Conservation (phyloP, 2,888 invertebrate species). For the Netelia inedita region DNA sequence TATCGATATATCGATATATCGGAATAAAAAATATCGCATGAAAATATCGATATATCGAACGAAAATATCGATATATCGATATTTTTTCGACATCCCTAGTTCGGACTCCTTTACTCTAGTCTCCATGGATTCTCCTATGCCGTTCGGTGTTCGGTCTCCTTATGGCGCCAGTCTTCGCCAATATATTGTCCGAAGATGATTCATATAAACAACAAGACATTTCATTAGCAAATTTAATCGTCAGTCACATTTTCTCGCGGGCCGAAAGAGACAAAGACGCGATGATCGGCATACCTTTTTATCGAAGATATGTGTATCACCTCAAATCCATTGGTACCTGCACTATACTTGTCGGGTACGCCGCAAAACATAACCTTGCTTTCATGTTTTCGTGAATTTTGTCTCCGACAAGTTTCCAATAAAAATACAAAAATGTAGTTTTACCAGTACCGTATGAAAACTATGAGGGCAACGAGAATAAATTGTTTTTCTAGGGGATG, state of each 20-base stretch:
- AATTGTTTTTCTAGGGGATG: conserved; percentile 75
- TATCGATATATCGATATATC: no score
- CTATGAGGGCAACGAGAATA: conserved; percentile 23
- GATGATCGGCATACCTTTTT: conserved; percentile 48
- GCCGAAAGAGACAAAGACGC: neutral
- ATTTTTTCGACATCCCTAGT: no score
- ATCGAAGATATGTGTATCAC: conserved; percentile 74
- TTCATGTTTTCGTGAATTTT: conserved; percentile 20
- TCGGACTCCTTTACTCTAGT: no score
- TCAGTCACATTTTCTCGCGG: neutral
- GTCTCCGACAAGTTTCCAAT: neutral
- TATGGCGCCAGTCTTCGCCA: neutral
- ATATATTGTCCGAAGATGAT: no score
- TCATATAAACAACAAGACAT: neutral
- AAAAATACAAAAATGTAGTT: neutral
- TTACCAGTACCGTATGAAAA: neutral
- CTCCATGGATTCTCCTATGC: no score
- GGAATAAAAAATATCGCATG: no score
- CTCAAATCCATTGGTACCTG: conserved; percentile 80
- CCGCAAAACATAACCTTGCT: conserved; percentile 52
- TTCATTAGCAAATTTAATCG: neutral
- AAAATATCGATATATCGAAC: no score
- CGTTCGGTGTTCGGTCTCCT: no score
- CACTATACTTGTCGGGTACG: conserved; percentile 80
- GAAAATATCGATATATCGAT: no score